Evolutionary conservation across 2,888 invertebrate species (phyloP).

Genomic region (Campoletis raptor): DNA sequence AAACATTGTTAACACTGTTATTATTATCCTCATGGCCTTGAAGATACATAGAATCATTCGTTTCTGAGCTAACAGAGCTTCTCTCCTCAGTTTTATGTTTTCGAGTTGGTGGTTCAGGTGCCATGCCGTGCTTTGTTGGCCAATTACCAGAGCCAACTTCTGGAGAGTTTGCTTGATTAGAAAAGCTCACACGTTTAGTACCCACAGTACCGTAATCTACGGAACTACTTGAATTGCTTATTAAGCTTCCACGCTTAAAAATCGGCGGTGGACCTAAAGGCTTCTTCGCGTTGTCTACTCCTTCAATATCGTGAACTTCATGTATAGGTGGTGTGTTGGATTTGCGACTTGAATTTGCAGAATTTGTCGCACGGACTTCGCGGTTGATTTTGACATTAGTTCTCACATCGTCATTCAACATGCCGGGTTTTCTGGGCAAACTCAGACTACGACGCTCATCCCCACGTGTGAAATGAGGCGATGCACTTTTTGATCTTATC

Average conservation of each 20-base stretch:
- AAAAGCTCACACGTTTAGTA: conserved; percentile 86
- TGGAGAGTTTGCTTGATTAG: conserved; percentile 78
- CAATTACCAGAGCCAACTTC: conserved; percentile 80
- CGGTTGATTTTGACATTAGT: conserved; percentile 24
- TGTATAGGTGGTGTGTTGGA: conserved; percentile 71
- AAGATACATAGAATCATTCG: conserved; percentile 72
- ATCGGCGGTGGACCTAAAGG: conserved; percentile 83
- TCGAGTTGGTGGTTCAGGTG: conserved; percentile 81
- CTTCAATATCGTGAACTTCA: conserved; percentile 71
- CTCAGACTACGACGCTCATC: conserved; percentile 84
- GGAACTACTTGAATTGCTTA: conserved; percentile 79
- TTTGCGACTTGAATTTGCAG: conserved; percentile 56
- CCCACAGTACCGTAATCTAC: conserved; percentile 82
- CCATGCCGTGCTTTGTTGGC: conserved; percentile 86
- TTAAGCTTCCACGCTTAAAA: conserved; percentile 86
- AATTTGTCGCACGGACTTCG: conserved; percentile 13
- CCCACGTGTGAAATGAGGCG: conserved; percentile 83
- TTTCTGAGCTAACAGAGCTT: conserved; percentile 67
- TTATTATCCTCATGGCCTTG: conserved; percentile 71
- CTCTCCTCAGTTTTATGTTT: conserved; percentile 77
- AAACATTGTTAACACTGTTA: conserved; percentile 68
- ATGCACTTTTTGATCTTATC: conserved; percentile 85
- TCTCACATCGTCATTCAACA: conserved; percentile 61
- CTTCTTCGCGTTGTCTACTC: conserved; percentile 64
- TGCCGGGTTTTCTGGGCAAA: conserved; percentile 71